A percentile compares a stretch with the other conserved stretches of the same genome.
Evolutionary conservation across 2,113 vertebrate species (phyloP).

Genomic region (Scomber colias): DNA sequence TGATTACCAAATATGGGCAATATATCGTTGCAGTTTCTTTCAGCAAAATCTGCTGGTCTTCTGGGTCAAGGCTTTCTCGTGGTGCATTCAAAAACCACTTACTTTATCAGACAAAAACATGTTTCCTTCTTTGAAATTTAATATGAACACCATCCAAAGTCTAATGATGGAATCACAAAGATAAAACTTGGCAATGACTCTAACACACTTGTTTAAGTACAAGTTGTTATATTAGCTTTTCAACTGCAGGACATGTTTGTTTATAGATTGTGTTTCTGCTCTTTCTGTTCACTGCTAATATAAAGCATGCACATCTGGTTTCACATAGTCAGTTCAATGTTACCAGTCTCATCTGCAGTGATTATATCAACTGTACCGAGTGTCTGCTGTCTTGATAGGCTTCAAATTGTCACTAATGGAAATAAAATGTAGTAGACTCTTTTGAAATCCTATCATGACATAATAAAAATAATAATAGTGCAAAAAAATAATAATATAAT

Average conservation of each 20-base stretch:
- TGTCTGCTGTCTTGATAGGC: no score
- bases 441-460: background rate
- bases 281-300: background rate
- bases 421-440: background rate
- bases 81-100: no score
- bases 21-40: no score
- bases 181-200: background rate
- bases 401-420: background rate
- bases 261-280: background rate
- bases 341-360: no score
- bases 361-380: no score
- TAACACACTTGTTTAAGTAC: background rate
- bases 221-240: background rate
- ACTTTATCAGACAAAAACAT: no score
- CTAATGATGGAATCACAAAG: background rate
- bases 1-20: no score
- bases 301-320: background rate
- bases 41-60: no score
- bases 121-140: background rate
- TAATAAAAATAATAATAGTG: no score
- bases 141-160: background rate
- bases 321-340: background rate
- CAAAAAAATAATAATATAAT: no score
- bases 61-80: no score
- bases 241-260: conserved; percentile 7